phyloP scores from a whole-genome alignment of 2,113 vertebrate genomes.

The Aldabrachelys gigantea region DNA sequence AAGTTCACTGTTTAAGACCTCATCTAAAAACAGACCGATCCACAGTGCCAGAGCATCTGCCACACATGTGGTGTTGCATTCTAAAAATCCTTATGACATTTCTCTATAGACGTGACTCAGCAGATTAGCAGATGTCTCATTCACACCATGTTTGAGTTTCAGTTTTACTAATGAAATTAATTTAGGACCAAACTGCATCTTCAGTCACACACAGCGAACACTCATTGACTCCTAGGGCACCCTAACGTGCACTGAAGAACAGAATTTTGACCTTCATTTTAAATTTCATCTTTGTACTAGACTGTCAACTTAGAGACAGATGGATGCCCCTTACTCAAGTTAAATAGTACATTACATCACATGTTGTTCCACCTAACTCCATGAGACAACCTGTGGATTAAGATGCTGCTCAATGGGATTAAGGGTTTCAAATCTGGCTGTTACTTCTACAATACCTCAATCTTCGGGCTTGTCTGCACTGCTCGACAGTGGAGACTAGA shows the following conservation, averaged over 20 bases:
- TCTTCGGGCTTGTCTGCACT: not conserved
- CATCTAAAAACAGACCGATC: conserved; percentile 53
- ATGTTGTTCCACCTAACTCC: conserved; percentile 27
- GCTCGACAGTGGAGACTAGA: not conserved
- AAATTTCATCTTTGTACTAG: conserved; percentile 46
- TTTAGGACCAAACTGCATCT: conserved; percentile 70
- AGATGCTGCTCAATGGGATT: not conserved
- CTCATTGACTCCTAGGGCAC: conserved; percentile 53
- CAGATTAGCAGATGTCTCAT: conserved; percentile 74
- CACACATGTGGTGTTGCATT: conserved; percentile 37
- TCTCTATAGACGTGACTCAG: conserved; percentile 71
- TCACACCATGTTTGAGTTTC: conserved; percentile 74
- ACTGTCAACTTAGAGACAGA: conserved; percentile 58
- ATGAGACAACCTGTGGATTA: not conserved
- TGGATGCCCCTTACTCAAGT: conserved; percentile 20
- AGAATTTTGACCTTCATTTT: conserved; percentile 61
- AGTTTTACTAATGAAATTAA: conserved; percentile 73
- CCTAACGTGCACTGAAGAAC: conserved; percentile 51
- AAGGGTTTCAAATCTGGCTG: not conserved
- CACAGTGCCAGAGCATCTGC: conserved; percentile 63
- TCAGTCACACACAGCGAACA: conserved; percentile 36
- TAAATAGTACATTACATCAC: not conserved
- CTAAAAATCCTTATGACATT: conserved; percentile 72
- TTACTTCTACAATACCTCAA: not conserved
- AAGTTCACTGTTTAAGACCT: conserved; percentile 48